Percentiles rank a stretch among this genome's conserved stretches.
phyloP scores from a whole-genome alignment of 2,888 invertebrate genomes.

The Eupithecia inturbata region DNA sequence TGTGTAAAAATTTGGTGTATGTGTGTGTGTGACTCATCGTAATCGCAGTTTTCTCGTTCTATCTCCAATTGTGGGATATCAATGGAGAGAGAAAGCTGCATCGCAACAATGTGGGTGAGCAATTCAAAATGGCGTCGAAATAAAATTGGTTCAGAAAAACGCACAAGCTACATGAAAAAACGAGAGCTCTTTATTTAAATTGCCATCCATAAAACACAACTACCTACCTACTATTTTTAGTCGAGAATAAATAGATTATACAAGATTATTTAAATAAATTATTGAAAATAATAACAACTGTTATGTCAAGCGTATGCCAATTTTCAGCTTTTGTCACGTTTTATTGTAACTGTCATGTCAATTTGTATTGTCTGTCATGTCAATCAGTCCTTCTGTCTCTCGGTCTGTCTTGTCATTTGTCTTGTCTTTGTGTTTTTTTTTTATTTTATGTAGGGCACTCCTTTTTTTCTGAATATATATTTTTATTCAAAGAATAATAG shows the following conservation, averaged over 20 bases:
- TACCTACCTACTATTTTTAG: neutral
- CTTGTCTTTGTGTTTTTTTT: too few species aligned
- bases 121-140: conserved; percentile 77
- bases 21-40: conserved; percentile 62
- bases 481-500: neutral
- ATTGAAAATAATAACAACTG: neutral
- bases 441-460: too few species aligned
- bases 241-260: neutral
- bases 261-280: neutral
- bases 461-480: neutral
- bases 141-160: neutral
- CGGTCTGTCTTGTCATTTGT: too few species aligned
- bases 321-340: neutral
- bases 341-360: neutral
- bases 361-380: neutral
- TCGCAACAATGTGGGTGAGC: conserved; percentile 54
- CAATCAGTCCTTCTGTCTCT: neutral
- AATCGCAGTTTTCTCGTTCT: conserved; percentile 66
- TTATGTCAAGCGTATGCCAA: neutral
- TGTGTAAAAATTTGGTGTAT: conserved; percentile 63
- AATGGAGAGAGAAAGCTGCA: conserved; percentile 63
- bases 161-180: neutral
- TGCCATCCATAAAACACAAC: neutral
- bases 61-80: conserved; percentile 47
- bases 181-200: neutral